phyloP scores from a whole-genome alignment of 2,888 invertebrate genomes.

The Lithophane leautieri region DNA sequence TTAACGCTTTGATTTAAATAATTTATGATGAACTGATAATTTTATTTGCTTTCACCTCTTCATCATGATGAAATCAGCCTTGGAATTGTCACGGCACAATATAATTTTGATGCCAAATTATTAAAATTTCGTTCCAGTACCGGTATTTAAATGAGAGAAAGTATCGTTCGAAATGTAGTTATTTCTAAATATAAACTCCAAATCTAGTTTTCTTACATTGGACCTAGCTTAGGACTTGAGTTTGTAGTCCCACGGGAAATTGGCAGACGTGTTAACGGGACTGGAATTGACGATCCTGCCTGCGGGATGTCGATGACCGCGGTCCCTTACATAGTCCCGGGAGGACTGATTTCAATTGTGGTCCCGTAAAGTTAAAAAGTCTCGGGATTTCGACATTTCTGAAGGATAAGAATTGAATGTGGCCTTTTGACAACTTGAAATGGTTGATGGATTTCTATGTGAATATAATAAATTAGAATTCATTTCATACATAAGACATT shows the following conservation, averaged over 20 bases:
- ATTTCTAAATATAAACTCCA: constrained; percentile 2
- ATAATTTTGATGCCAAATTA: constrained; percentile 23
- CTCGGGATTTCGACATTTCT: not conserved
- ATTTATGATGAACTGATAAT: constrained; percentile 5
- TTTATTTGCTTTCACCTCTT: constrained; percentile 46
- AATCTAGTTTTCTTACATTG: constrained; percentile 4
- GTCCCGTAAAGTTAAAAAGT: constrained; percentile 10
- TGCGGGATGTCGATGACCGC: constrained; percentile 22
- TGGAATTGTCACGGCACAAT: constrained; percentile 34
- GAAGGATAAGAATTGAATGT: not conserved
- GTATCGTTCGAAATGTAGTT: constrained; percentile 1
- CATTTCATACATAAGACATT: no score
- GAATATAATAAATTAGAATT: not conserved
- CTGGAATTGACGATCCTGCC: constrained; percentile 28
- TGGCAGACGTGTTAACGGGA: constrained; percentile 24
- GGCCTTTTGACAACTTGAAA: not conserved
- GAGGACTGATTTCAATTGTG: constrained; percentile 16
- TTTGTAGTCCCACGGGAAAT: constrained; percentile 39
- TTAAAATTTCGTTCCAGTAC: constrained; percentile 39
- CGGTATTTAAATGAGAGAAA: constrained; percentile 48
- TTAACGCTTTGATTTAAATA: constrained; percentile 29
- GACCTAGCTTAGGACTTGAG: constrained; percentile 15
- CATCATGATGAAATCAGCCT: constrained; percentile 31
- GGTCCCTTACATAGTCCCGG: not conserved
- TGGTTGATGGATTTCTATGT: not conserved